phyloP scores from a whole-genome alignment of 2,888 invertebrate species.

The Lasioglossum villosulum region DNA sequence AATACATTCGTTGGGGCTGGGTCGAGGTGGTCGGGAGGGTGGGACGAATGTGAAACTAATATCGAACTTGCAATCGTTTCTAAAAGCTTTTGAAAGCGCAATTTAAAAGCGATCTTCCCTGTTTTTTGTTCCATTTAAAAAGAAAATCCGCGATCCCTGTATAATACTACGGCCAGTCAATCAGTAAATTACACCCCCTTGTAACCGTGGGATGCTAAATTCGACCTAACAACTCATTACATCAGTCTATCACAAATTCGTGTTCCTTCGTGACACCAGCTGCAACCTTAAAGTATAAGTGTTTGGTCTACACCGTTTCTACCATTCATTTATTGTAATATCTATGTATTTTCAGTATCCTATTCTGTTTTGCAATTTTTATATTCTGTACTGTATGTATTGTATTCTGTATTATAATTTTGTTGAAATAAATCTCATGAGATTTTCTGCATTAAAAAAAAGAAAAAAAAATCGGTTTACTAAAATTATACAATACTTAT shows the following conservation, averaged over 20 bases:
- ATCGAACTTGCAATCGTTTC: constrained; percentile 69
- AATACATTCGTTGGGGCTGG: constrained; percentile 48
- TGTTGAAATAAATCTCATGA: too few species aligned
- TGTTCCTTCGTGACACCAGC: not conserved
- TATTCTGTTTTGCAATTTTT: too few species aligned
- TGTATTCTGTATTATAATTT: too few species aligned
- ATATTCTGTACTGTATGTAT: too few species aligned
- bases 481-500: not conserved
- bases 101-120: constrained; percentile 71
- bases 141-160: constrained; percentile 54
- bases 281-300: too few species aligned
- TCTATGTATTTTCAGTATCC: too few species aligned
- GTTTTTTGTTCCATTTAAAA: constrained; percentile 68
- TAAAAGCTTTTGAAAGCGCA: constrained; percentile 68
- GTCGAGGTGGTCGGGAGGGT: constrained; percentile 9
- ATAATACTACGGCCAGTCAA: constrained; percentile 36
- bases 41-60: constrained; percentile 66
- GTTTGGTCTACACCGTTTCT: too few species aligned
- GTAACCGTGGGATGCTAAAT: not conserved
- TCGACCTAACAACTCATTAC: not conserved
- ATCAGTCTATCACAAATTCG: not conserved
- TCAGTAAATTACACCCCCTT: too few species aligned
- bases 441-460: not conserved
- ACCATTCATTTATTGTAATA: too few species aligned
- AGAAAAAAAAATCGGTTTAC: not conserved